These are phyloP conservation scores for Amphilophus citrinellus DNA, from an alignment of 2,113 vertebrate species.

Conservation along the genomic window DNA sequence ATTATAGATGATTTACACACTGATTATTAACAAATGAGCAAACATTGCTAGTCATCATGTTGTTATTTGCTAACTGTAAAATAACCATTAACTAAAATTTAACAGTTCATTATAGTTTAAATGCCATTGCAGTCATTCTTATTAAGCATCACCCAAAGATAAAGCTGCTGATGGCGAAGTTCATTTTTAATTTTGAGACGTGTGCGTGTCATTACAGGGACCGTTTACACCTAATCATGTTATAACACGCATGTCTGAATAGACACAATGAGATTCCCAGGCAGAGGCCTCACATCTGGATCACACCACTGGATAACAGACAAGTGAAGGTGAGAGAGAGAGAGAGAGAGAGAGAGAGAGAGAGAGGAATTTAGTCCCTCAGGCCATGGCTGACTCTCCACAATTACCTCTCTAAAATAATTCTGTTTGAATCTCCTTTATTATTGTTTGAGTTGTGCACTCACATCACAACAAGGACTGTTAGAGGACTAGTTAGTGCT, in stretches of 20 bases:
- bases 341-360: background rate
- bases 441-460: background rate
- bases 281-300: background rate
- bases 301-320: background rate
- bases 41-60: no score
- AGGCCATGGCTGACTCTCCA: background rate
- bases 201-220: background rate
- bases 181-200: background rate
- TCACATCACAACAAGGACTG: background rate
- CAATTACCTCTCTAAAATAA: background rate
- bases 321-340: background rate
- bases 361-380: constrained; percentile 25
- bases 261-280: background rate
- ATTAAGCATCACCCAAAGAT: background rate
- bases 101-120: no score
- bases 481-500: background rate
- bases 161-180: background rate
- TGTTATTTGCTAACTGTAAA: no score
- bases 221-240: constrained; percentile 1
- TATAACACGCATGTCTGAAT: background rate
- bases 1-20: background rate
- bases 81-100: no score
- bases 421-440: background rate
- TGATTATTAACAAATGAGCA: no score
- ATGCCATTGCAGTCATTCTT: background rate